Conservation (phyloP, 2,888 invertebrate genomes). For the Palloptera scutellata region DNA sequence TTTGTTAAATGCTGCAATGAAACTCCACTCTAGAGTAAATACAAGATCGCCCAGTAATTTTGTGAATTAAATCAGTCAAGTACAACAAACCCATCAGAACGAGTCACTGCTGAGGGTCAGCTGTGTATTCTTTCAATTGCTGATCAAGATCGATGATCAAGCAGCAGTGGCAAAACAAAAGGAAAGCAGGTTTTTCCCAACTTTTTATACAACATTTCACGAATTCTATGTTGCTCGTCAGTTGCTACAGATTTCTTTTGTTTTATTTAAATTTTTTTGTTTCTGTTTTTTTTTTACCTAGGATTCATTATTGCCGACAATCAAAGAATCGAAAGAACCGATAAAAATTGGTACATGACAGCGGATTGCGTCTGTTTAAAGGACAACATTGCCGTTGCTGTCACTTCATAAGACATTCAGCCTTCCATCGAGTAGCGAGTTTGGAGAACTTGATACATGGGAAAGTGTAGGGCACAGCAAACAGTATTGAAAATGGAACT, state of each 20-base stretch:
- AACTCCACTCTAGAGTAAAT: constrained; percentile 48
- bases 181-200: background rate
- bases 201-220: constrained; percentile 46
- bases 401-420: too few relatives aligned
- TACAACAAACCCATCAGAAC: constrained; percentile 1
- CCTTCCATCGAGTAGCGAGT: too few relatives aligned
- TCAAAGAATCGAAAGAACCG: constrained; percentile 44
- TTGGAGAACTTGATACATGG: too few relatives aligned
- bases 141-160: too few relatives aligned
- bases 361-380: constrained; percentile 60
- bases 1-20: background rate
- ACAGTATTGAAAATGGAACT: too few relatives aligned
- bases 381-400: constrained; percentile 53
- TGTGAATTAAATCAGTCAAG: constrained; percentile 58
- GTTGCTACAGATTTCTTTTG: constrained; percentile 24
- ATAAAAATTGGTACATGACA: constrained; percentile 61
- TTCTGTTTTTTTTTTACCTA: constrained; percentile 42
- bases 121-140: constrained; percentile 1
- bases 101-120: constrained; percentile 14
- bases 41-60: constrained; percentile 52
- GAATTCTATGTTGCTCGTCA: constrained; percentile 52
- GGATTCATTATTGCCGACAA: constrained; percentile 59
- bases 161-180: background rate
- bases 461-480: too few relatives aligned
- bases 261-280: constrained; percentile 39